These are phyloP conservation scores for Minunthozetes semirufus DNA, from an alignment of 2,888 invertebrate species.

Conservation along the genomic window DNA sequence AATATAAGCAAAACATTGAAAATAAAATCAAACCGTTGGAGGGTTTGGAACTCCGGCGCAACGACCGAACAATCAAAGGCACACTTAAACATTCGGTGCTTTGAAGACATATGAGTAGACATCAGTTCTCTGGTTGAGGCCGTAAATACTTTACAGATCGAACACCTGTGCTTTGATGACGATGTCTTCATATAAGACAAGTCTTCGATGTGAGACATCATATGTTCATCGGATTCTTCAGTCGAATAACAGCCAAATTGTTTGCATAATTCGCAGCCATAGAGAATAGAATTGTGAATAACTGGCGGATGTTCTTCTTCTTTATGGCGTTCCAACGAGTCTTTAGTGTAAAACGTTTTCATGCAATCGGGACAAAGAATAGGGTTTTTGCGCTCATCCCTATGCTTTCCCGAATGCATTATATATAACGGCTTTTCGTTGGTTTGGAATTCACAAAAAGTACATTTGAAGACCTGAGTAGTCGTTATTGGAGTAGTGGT, in stretches of 20 bases:
- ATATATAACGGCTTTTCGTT: not conserved
- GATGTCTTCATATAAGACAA: not conserved
- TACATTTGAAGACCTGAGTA: not conserved
- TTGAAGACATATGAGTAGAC: not conserved
- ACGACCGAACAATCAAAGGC: not conserved
- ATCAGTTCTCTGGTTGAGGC: not conserved
- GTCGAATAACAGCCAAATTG: not conserved
- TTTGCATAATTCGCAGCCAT: not conserved
- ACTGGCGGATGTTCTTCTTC: not conserved
- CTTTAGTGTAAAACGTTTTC: constrained; percentile 36
- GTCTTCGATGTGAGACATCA: not conserved
- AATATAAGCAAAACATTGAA: not conserved
- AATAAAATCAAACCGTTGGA: not conserved
- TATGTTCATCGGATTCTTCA: not conserved
- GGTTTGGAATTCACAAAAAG: not conserved
- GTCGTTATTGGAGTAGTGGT: not conserved
- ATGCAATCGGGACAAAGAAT: constrained; percentile 36
- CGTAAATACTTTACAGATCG: not conserved
- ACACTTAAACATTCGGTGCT: constrained; percentile 1
- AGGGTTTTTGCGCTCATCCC: too few relatives aligned
- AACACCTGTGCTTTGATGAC: not conserved
- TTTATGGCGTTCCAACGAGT: not conserved
- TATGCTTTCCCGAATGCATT: not conserved
- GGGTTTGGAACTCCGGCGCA: not conserved
- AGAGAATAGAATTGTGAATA: not conserved